Evolutionary conservation across 1,140 invertebrate genomes (phyloP).

Genomic region (Zaprionus ghesquierei): DNA sequence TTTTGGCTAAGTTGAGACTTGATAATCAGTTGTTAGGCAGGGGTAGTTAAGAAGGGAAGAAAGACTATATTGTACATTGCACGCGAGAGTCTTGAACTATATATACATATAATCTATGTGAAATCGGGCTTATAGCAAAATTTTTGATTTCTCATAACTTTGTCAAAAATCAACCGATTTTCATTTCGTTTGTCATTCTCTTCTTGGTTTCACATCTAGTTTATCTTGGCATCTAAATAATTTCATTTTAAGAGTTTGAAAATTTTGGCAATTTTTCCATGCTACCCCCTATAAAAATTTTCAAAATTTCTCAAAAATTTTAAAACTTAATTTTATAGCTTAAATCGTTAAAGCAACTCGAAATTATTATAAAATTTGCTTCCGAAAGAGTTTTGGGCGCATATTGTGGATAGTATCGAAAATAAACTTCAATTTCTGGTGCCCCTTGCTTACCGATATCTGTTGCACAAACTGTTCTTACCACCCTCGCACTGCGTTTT

Average conservation of each 20-base stretch:
- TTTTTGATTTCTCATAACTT: too few relatives aligned
- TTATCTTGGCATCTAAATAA: too few relatives aligned
- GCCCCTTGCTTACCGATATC: too few relatives aligned
- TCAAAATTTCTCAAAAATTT: background rate
- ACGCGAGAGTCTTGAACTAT: too few relatives aligned
- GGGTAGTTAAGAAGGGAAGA: too few relatives aligned
- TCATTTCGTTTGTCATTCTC: background rate
- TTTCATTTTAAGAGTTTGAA: background rate
- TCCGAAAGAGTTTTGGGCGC: background rate
- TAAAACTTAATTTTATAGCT: too few relatives aligned
- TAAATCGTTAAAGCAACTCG: background rate
- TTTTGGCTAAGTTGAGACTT: background rate
- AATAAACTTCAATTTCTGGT: background rate
- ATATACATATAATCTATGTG: too few relatives aligned
- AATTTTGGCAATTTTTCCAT: background rate
- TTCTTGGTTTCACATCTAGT: too few relatives aligned
- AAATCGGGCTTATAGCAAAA: too few relatives aligned
- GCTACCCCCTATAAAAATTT: background rate
- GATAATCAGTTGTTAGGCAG: too few relatives aligned
- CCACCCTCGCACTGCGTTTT: constrained; percentile 23
- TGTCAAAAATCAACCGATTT: background rate
- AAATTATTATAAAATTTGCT: background rate
- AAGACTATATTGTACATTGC: too few relatives aligned
- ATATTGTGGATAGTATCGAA: background rate
- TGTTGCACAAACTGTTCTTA: background rate